Conservation (phyloP, 2,113 vertebrate genomes). For the Oreamnos americanus region DNA sequence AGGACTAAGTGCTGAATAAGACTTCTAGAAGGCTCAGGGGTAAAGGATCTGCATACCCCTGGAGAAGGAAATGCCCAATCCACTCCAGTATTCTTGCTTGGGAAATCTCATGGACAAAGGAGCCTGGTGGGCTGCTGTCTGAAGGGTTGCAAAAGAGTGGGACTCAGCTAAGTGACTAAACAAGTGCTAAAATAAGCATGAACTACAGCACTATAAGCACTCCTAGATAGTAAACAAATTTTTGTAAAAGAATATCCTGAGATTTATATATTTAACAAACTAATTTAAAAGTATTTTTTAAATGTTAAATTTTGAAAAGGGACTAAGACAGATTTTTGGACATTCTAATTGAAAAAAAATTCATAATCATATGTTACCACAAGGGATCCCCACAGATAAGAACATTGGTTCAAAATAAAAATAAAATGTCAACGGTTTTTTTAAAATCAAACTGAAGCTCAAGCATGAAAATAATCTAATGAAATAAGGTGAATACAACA, state of each 20-base stretch:
- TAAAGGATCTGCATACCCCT: not conserved
- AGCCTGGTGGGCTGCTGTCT: not conserved
- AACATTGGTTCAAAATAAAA: not conserved
- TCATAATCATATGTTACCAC: not conserved
- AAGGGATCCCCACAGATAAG: not conserved
- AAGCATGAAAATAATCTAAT: not conserved
- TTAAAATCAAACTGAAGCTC: not conserved
- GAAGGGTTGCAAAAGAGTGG: not conserved
- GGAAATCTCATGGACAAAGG: not conserved
- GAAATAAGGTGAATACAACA: not conserved
- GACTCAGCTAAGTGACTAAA: not conserved
- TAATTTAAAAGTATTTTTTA: not conserved
- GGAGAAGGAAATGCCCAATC: not conserved
- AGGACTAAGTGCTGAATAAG: not conserved
- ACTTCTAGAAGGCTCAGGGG: not conserved
- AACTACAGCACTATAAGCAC: not conserved
- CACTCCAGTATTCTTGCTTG: not conserved
- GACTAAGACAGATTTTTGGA: not conserved
- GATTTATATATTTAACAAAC: not conserved
- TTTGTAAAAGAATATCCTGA: not conserved
- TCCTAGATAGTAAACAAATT: not conserved
- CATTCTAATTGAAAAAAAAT: not conserved
- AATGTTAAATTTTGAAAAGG: not conserved
- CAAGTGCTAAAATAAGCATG: not conserved
- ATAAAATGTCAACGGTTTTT: not conserved